These are phyloP conservation scores for Actinemys pallida DNA, from an alignment of 2,113 vertebrate genomes.

Conservation along the genomic window DNA sequence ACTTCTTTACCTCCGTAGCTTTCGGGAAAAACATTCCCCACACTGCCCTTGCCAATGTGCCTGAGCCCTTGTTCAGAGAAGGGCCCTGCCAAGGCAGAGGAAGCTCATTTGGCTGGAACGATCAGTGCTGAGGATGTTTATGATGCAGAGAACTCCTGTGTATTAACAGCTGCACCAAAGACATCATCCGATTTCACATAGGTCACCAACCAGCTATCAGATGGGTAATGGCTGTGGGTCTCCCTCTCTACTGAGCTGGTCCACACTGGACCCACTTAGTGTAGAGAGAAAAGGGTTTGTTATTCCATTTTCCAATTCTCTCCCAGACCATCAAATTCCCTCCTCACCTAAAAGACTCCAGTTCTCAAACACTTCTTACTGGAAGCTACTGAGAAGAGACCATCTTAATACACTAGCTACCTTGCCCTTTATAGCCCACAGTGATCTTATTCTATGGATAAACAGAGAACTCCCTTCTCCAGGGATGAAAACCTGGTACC, in stretches of 20 bases:
- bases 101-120: too few species aligned
- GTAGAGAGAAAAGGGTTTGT: neutral
- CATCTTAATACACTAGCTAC: neutral
- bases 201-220: too few species aligned
- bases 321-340: neutral
- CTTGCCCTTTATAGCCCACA: neutral
- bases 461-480: neutral
- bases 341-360: neutral
- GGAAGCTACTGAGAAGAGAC: neutral
- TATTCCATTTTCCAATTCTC: too few species aligned
- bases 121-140: too few species aligned
- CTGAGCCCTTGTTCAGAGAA: too few species aligned
- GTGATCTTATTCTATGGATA: neutral
- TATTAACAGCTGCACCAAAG: too few species aligned
- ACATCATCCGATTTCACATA: too few species aligned
- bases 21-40: too few species aligned
- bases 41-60: too few species aligned
- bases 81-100: too few species aligned
- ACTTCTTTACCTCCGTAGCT: conserved; percentile 18
- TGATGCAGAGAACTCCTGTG: too few species aligned
- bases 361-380: neutral
- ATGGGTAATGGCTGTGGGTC: too few species aligned
- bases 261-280: neutral
- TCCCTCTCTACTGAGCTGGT: neutral
- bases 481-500: neutral